Conservation (phyloP, 2,797 vertebrate species). For the Tenualosa ilisha region DNA sequence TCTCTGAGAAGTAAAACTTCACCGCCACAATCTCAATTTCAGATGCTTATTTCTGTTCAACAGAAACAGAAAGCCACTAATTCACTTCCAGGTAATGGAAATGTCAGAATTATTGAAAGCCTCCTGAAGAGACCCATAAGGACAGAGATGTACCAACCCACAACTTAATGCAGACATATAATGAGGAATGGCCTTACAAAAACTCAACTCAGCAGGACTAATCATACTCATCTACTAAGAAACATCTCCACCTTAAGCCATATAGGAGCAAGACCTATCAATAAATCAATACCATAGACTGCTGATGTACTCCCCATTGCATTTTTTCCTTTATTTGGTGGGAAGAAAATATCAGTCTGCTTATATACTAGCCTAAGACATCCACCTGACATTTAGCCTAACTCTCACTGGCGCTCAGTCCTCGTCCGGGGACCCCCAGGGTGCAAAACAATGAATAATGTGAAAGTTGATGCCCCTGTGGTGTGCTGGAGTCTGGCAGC, state of each 20-base stretch:
- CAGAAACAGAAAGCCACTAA: not conserved
- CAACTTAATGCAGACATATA: not conserved
- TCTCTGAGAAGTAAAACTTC: not conserved
- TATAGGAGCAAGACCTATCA: not conserved
- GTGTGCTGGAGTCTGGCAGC: not conserved
- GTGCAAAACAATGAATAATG: constrained; percentile 6
- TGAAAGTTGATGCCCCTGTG: not conserved
- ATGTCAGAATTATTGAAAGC: not conserved
- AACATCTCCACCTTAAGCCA: not conserved
- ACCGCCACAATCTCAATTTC: not conserved
- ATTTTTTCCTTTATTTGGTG: not conserved
- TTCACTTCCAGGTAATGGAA: not conserved
- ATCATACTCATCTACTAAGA: not conserved
- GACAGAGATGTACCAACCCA: not conserved
- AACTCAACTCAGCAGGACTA: not conserved
- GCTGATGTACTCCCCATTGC: not conserved
- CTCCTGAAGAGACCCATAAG: not conserved
- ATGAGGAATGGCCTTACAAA: not conserved
- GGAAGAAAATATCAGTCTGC: constrained; percentile 5
- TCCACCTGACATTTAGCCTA: not conserved
- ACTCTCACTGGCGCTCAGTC: not conserved
- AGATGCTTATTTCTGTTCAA: not conserved
- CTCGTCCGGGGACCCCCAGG: not conserved
- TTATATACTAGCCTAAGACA: not conserved
- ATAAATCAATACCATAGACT: constrained; percentile 5